These are phyloP conservation scores for Lates japonicus DNA, from an alignment of 2,797 vertebrate species.

Conservation along the genomic window DNA sequence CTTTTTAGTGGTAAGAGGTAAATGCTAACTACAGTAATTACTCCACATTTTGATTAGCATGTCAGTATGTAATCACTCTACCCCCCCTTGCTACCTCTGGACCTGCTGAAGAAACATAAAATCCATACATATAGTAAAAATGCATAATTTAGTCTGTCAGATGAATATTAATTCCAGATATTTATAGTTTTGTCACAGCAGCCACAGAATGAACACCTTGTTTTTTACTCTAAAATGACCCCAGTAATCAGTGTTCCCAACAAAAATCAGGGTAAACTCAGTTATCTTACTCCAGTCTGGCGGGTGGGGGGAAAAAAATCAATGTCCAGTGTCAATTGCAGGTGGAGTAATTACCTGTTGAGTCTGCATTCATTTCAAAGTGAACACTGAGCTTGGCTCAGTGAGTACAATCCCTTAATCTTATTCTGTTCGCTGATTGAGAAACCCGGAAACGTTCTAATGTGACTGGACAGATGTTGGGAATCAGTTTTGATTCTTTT, in stretches of 20 bases:
- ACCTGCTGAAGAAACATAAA: conserved; percentile 48
- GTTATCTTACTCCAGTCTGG: conserved; percentile 88
- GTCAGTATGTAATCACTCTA: conserved; percentile 63
- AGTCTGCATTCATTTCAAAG: conserved; percentile 94
- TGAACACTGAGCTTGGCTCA: conserved; percentile 95
- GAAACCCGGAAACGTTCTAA: conserved; percentile 95
- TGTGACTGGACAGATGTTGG: conserved; percentile 96
- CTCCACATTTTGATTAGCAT: conserved; percentile 61
- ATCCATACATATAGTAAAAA: conserved; percentile 33
- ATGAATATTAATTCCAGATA: conserved; percentile 32
- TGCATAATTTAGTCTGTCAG: conserved; percentile 8
- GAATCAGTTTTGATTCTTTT: conserved; percentile 98
- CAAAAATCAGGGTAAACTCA: conserved; percentile 83
- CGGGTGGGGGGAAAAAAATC: conserved; percentile 88
- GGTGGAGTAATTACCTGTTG: conserved; percentile 98
- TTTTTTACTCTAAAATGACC: conserved; percentile 22
- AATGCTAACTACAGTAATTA: conserved; percentile 59
- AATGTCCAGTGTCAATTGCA: conserved; percentile 94
- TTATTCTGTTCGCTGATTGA: conserved; percentile 94
- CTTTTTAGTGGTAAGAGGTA: conserved; percentile 18
- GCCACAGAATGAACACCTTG: conserved; percentile 8
- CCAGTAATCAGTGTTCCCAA: conserved; percentile 34
- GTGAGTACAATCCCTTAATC: conserved; percentile 99
- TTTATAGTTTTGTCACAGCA: conserved; percentile 18
- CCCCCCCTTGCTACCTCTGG: conserved; percentile 41